Conservation (phyloP, 92 coral and sea anemone genomes). For the Desmophyllum pertusum region DNA sequence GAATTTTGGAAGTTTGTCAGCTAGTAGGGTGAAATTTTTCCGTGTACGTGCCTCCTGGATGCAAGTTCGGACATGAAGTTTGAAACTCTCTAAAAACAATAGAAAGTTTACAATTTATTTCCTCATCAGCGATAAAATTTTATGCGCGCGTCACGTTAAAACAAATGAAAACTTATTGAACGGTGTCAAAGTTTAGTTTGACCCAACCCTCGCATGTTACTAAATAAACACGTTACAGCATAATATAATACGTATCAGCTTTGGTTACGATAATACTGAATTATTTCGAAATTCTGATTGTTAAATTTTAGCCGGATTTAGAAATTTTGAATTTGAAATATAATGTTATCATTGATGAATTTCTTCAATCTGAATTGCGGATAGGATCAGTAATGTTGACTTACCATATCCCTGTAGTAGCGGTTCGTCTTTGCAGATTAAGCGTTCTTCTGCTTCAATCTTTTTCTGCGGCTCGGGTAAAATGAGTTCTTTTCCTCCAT, state of each 20-base stretch:
- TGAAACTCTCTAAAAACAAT: slow-evolving; percentile 4
- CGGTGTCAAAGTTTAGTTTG: neutral
- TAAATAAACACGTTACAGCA: neutral
- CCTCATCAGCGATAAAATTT: neutral
- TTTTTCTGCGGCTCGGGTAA: neutral
- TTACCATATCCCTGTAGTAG: neutral
- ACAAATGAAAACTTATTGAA: slow-evolving; percentile 14
- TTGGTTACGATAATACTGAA: no score
- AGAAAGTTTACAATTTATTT: neutral
- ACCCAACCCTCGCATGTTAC: neutral
- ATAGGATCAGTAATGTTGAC: neutral
- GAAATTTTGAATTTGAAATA: neutral
- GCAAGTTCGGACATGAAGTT: slow-evolving; percentile 24
- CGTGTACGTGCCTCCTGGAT: slow-evolving; percentile 22
- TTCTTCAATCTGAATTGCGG: neutral
- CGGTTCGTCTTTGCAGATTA: slow-evolving; percentile 8
- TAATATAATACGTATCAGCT: no score
- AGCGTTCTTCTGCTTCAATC: neutral
- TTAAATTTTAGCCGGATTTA: neutral
- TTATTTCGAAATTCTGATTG: neutral
- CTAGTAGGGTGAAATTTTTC: neutral
- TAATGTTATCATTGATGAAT: neutral
- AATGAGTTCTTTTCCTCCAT: neutral
- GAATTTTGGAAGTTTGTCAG: slow-evolving; percentile 1
- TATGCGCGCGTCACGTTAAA: slow-evolving; percentile 4